Evolutionary conservation across 2,797 vertebrate genomes (phyloP).

Genomic region (Basileuterus tristriatus): DNA sequence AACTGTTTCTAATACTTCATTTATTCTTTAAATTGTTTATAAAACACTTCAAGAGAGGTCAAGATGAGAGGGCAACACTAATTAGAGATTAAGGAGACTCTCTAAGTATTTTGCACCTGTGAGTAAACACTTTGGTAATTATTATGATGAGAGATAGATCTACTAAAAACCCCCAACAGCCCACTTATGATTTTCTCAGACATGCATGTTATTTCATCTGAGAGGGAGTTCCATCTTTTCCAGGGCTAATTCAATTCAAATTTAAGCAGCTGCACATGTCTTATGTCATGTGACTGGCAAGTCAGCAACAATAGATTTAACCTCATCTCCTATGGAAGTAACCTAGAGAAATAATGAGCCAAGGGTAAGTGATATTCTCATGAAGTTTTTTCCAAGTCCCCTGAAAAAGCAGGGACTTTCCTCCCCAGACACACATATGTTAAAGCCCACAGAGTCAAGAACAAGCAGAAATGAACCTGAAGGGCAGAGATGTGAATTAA

Average conservation of each 20-base stretch:
- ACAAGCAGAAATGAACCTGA: not conserved
- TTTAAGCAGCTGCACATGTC: not conserved
- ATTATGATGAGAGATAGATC: constrained; percentile 42
- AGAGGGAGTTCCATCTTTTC: not conserved
- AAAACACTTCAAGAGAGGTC: constrained; percentile 66
- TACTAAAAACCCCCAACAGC: not conserved
- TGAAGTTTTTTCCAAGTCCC: not conserved
- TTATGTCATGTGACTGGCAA: not conserved
- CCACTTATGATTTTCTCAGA: constrained; percentile 10
- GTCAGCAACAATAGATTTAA: not conserved
- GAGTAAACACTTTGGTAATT: constrained; percentile 53
- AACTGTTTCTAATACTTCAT: constrained; percentile 67
- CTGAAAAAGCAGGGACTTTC: not conserved
- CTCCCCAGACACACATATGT: not conserved
- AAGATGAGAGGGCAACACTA: constrained; percentile 51
- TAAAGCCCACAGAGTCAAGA: not conserved
- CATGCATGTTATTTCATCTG: not conserved
- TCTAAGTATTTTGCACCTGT: constrained; percentile 48
- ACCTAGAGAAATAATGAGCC: not conserved
- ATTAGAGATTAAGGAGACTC: constrained; percentile 60
- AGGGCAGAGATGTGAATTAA: not conserved
- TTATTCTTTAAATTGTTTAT: constrained; percentile 72
- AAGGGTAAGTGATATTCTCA: not conserved
- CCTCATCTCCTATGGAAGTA: not conserved
- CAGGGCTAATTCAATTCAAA: not conserved